phyloP scores from a whole-genome alignment of 2,113 vertebrate genomes.

The Urocynchramus pylzowi region DNA sequence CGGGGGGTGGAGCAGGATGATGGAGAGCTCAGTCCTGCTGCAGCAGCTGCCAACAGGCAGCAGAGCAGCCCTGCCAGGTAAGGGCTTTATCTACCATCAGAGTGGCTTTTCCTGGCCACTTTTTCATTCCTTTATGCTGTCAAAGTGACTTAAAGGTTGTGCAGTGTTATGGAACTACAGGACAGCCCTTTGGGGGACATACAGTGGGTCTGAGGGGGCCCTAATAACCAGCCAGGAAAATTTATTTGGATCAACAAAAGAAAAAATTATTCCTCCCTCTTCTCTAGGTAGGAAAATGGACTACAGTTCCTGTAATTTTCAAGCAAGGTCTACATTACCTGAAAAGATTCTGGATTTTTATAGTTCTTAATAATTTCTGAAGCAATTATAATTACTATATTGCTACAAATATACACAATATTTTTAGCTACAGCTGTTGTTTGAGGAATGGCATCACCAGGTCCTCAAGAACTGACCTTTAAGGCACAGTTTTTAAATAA shows the following conservation, averaged over 20 bases:
- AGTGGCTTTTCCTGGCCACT: background rate
- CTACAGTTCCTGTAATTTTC: background rate
- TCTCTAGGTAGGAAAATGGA: background rate
- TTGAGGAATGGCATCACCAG: background rate
- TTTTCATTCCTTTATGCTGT: background rate
- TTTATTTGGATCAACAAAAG: background rate
- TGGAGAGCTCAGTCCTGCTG: background rate
- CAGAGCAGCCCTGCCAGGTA: background rate
- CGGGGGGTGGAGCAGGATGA: background rate
- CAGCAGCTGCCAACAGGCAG: background rate
- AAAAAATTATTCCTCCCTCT: background rate
- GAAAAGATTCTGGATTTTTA: background rate
- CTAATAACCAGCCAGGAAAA: background rate
- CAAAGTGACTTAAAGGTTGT: background rate
- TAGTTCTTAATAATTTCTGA: background rate
- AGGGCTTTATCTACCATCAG: background rate
- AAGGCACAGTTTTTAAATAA: background rate
- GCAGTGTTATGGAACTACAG: background rate
- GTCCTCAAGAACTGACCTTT: background rate
- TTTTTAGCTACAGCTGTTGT: background rate
- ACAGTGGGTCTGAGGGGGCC: background rate
- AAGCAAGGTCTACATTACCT: background rate
- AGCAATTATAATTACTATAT: background rate
- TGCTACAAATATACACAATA: background rate
- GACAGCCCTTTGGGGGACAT: background rate